Base-by-base conservation (phyloP, 1,140 invertebrate genomes). In the Pissodes strobi region DNA sequence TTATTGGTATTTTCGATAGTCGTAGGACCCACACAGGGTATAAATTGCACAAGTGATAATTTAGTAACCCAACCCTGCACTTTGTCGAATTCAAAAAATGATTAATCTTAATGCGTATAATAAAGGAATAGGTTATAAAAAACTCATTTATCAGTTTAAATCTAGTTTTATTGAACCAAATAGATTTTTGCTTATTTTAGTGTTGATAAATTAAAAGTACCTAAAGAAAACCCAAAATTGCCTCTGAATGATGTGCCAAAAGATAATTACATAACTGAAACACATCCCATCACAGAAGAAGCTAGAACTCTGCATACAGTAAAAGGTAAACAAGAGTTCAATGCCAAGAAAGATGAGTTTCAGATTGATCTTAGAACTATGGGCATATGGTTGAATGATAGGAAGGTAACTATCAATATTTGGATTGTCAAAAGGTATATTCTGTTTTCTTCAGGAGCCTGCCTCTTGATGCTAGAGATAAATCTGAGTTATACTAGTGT, bases 151-250 rank as follows among this genome's bases (percentile, higher is more conserved):
- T n/a, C n/a, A n/a, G n/a, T 8, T 43, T 43, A 6, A 5, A 43
- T 43, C 18, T 13, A 5, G n/a, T n/a, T n/a, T n/a, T n/a, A n/a
- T n/a, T n/a, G 46, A 12, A 22, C 3, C 9, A 8, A 6, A 22
- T 49, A 19, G 10, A 17, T 19, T 8, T n/a, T n/a, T n/a, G n/a
- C n/a, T n/a, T n/a, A n/a, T 18, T 30, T 39, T 61, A 64, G 57
- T 21, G 53, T 59, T 22, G 56, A 66, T 38, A 39, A 56, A 10
- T 61, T 73, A 27, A 59, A 46, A 58, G 23, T 64, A 2, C 45
- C 23, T 60, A 63, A 45, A 39, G 63, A 46, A 65, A 62, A 46
- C n/a, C 13, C 51, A 22, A 53, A 52, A 45, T 43, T 53, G 49
- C 64, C 37, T 45, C 15, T 38, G 27, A 38, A 63, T n/a, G 39